Base-by-base conservation (phyloP, 1,140 invertebrate genomes). In the Drosophila grimshawi region DNA sequence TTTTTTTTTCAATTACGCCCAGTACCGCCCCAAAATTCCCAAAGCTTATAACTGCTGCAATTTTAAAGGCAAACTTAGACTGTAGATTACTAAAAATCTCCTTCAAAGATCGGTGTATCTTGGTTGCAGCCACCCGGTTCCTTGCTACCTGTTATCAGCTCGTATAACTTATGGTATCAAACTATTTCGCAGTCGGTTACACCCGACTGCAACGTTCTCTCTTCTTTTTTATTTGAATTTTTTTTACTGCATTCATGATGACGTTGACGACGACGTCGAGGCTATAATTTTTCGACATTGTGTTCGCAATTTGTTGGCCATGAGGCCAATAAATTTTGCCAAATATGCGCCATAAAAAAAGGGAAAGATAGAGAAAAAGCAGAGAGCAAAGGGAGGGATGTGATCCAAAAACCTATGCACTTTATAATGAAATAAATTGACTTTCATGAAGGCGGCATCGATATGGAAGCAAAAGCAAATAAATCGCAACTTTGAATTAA, bases 371-470 rank as follows among this genome's bases (percentile, higher is more conserved):
- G 19, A 19, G 19, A 19, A 19, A 19, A 19, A 19, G 19, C 19
- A 19, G 19, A 60, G 51, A 74, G 62, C n/a, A 32, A 32, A 59
- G 45, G 6, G 51, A 35, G 29, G 27, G 41, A 46, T 37, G 39
- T 37, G 57, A 69, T 57, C 33, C 80, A 46, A 19, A 70, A 78
- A 81, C 76, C 82, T 81, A 81, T 82, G 79, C 78, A 72, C 76
- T 81, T 74, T 69, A 81, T 86, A 88, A 88, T 83, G 83, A 88
- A 86, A 88, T 86, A 88, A 88, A 86, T 86, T 79, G 83, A 80
- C 83, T 88, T 86, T 72, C 72, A 77, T 88, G 83, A 74, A 71
- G 76, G 64, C 78, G 71, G 55, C 46, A 67, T 69, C 72, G 65
- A 76, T 76, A 76, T 76, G 66, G 59, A 33, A 57, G 52, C 65